Conservation (phyloP, 2,888 invertebrate species). For the Tiphia femorata region DNA sequence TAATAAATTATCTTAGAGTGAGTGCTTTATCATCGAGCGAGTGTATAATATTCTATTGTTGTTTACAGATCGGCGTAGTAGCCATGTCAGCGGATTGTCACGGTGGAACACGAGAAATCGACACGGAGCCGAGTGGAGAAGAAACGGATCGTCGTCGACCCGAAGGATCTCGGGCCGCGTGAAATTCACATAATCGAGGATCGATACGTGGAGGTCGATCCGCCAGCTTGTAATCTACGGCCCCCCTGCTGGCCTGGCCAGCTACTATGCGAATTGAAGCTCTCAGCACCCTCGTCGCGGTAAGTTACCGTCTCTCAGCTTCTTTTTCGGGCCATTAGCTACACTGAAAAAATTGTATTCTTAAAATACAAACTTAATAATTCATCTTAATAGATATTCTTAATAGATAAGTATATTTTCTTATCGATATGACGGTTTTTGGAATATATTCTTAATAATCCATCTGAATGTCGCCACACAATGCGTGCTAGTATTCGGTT, state of each 20-base stretch:
- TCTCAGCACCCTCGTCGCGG: conserved; percentile 83
- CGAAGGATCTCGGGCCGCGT: conserved; percentile 30
- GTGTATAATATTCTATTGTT: conserved; percentile 8
- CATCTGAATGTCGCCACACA: no score
- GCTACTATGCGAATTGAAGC: conserved; percentile 86
- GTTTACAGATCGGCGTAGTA: conserved; percentile 46
- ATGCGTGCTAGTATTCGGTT: no score
- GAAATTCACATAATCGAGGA: conserved; percentile 49
- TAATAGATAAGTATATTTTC: no score
- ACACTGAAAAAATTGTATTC: no score
- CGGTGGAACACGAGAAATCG: conserved; percentile 54
- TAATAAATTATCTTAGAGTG: no score
- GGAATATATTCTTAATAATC: no score
- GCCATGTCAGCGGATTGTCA: conserved; percentile 59
- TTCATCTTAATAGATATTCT: no score
- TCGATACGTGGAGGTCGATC: conserved; percentile 56
- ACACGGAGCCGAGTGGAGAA: conserved; percentile 56
- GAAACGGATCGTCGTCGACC: conserved; percentile 44
- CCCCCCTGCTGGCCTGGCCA: conserved; percentile 75
- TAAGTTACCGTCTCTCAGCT: conserved; percentile 68
- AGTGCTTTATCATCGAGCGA: no score
- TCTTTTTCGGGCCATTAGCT: neutral
- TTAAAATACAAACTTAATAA: no score
- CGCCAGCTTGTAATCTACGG: conserved; percentile 60
- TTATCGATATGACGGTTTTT: no score